Evolutionary conservation across 2,797 vertebrate species (phyloP).

Genomic region (Geotria australis): DNA sequence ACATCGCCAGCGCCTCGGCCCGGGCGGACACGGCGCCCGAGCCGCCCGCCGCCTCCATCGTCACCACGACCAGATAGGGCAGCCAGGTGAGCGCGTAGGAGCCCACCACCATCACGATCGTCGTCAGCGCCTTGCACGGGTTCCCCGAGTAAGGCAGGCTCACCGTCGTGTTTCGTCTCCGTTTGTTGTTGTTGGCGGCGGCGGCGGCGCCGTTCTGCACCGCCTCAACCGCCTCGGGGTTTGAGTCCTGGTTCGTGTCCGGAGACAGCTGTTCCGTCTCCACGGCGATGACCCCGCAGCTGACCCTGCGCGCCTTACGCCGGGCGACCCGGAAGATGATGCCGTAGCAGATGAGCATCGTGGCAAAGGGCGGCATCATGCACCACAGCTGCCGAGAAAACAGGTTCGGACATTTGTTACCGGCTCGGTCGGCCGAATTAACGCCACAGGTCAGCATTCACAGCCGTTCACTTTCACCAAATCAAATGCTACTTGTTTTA

Average conservation of each 20-base stretch:
- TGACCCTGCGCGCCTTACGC: slow-evolving; percentile 75
- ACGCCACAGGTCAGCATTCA: no score
- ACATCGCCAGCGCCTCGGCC: slow-evolving; percentile 61
- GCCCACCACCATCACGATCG: slow-evolving; percentile 75
- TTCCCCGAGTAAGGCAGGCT: slow-evolving; percentile 65
- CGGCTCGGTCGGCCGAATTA: no score
- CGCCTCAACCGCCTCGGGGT: no score
- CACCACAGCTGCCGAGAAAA: slow-evolving; percentile 24
- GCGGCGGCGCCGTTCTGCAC: slow-evolving; percentile 15
- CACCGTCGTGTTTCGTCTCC: slow-evolving; percentile 29
- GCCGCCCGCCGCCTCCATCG: slow-evolving; percentile 62
- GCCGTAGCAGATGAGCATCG: slow-evolving; percentile 71
- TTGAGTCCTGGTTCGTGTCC: no score
- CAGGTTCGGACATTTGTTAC: no score
- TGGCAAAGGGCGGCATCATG: slow-evolving; percentile 30
- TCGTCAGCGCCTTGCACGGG: slow-evolving; percentile 85
- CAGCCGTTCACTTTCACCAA: no score
- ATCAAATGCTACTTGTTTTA: no score
- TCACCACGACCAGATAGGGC: slow-evolving; percentile 62
- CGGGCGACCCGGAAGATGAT: slow-evolving; percentile 86
- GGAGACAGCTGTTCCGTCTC: background rate
- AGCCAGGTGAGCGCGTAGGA: slow-evolving; percentile 74
- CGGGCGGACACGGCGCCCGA: slow-evolving; percentile 42
- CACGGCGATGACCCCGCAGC: slow-evolving; percentile 26
- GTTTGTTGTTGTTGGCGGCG: slow-evolving; percentile 59